A percentile compares a stretch with the other conserved stretches of the same genome.
Conservation (phyloP, 2,888 invertebrate genomes). For the Augochlorella aurata region DNA sequence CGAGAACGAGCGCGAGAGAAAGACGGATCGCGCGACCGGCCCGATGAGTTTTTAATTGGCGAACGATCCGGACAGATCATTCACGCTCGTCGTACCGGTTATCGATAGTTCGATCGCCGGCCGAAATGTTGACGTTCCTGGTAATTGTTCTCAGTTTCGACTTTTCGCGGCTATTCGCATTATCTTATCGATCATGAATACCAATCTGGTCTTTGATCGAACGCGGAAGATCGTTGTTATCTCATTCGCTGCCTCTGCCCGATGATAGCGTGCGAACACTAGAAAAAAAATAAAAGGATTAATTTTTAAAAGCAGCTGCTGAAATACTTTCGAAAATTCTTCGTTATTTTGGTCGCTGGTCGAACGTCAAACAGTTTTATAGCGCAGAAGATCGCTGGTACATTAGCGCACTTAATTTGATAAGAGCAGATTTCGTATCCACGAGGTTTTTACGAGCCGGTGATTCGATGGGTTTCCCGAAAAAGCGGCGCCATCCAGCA, state of each 20-base stretch:
- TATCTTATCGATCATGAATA: slow-evolving; percentile 73
- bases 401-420: not conserved
- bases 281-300: too few species aligned
- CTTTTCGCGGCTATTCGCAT: slow-evolving; percentile 46
- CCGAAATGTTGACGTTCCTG: slow-evolving; percentile 42
- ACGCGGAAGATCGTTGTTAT: not conserved
- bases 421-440: not conserved
- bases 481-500: slow-evolving; percentile 23
- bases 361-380: not conserved
- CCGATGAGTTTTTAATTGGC: not conserved
- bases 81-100: not conserved
- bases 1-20: not conserved
- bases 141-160: not conserved
- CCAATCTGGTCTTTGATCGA: slow-evolving; percentile 34
- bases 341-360: not conserved
- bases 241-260: not conserved
- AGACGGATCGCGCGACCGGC: not conserved
- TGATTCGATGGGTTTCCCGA: slow-evolving; percentile 31
- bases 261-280: too few species aligned
- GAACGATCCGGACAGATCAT: not conserved
- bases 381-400: not conserved
- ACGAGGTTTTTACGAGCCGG: not conserved
- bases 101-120: slow-evolving; percentile 25
- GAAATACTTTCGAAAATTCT: not conserved
- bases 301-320: too few species aligned